These are phyloP conservation scores for Parnassius glacialis DNA, from an alignment of 2,888 invertebrate species.

Conservation along the genomic window DNA sequence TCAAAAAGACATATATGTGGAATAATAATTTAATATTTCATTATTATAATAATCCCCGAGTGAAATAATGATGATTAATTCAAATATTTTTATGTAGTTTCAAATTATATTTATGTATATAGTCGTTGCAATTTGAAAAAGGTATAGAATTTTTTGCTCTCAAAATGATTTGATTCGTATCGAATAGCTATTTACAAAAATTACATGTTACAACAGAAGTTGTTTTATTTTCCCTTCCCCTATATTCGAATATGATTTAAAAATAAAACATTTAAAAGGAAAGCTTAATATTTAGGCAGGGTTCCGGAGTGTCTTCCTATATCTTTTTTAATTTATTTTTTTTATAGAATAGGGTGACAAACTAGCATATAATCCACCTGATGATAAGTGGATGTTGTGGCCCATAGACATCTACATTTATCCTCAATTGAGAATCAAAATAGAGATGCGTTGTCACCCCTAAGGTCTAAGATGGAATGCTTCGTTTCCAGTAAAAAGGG, in stretches of 20 bases:
- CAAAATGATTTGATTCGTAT: slow-evolving; percentile 72
- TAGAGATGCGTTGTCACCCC: no score
- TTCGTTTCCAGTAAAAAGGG: no score
- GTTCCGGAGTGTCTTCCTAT: slow-evolving; percentile 14
- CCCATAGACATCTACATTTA: no score
- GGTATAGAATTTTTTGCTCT: slow-evolving; percentile 58
- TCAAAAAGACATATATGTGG: neutral
- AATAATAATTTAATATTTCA: slow-evolving; percentile 9
- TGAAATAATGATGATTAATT: neutral
- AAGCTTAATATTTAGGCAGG: slow-evolving; percentile 34
- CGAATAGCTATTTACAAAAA: slow-evolving; percentile 76
- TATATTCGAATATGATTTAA: slow-evolving; percentile 69
- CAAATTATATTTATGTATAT: neutral
- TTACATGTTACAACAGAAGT: slow-evolving; percentile 71
- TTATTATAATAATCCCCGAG: neutral
- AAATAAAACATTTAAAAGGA: slow-evolving; percentile 51
- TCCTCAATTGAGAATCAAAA: no score
- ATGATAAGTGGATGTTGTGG: no score
- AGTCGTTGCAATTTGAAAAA: slow-evolving; percentile 40
- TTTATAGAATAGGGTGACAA: no score
- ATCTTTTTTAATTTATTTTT: neutral
- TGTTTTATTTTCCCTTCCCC: slow-evolving; percentile 72
- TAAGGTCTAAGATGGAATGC: no score
- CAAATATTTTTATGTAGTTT: slow-evolving; percentile 13
- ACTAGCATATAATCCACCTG: no score